Evolutionary conservation across 2,888 invertebrate genomes (phyloP), one percentile per base, ranked within the genome.

Genomic region (Sisyra terminalis): DNA sequence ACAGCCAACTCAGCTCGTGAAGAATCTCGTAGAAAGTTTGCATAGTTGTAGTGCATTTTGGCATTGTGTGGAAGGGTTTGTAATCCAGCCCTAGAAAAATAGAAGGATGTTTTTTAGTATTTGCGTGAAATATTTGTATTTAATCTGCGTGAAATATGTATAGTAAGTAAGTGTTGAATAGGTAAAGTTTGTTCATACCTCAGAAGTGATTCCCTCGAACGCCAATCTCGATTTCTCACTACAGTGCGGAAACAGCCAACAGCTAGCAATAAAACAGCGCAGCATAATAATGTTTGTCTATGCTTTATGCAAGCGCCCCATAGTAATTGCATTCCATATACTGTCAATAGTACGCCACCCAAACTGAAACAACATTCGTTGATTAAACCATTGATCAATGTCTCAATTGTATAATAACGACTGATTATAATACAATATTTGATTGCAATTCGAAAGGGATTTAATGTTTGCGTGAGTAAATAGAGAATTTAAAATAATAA

Each of bases 41-140:
- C 89, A 56, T 81, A 86, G 66, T 89, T 89, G 67, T 87, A 89
- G 65, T 88, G 87, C 64, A 86, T 77, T 65, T 89, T 89, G 44
- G 88, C 87, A 59, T 89, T 90, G 63, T 83, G 78, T 1, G 88
- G 88, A 41, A 86, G 61, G 10, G 79, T 78, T 49, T 74, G 68
- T 44, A 89, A 64, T 39, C 88, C 89, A 40, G 88, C 78, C 57
- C 88, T 88, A 69, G 30, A 70, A 66, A 44, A 46, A n/a, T n/a
- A n/a, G n/a, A 43, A 29, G 9, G 16, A 8, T 18, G n/a, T 18
- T 14, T 38, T 40, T 40, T 31, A 38, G 10, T 31, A 24, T n/a
- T n/a, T n/a, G n/a, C 24, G 24, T 24, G 24, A 7, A 24, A 24
- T 24, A 5, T 24, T 24, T 24, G 10, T 11, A 11, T 13, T 36